Conservation (phyloP, 2,888 invertebrate genomes). For the Polyploca ridens region DNA sequence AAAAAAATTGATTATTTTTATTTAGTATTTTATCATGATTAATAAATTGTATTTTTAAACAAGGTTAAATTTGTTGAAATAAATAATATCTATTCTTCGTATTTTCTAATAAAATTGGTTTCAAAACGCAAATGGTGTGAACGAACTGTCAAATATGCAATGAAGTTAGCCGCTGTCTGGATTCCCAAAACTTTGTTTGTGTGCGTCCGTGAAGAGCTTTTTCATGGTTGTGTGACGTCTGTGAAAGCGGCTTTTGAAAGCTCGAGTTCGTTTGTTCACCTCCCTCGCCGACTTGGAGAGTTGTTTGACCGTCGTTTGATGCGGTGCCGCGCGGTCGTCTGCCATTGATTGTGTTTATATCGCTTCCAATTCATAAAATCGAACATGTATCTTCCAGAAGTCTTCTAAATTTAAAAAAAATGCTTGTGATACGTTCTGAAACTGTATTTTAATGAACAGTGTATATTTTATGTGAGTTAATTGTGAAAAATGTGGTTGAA, state of each 20-base stretch:
- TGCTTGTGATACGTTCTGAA: constrained; percentile 34
- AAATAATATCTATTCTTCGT: background rate
- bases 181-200: constrained; percentile 36
- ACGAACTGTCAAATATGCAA: constrained; percentile 76
- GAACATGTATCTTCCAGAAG: constrained; percentile 48
- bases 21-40: background rate
- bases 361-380: constrained; percentile 40
- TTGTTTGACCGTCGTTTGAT: constrained; percentile 47
- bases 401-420: constrained; percentile 53
- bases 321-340: constrained; percentile 41
- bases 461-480: constrained; percentile 51
- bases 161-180: constrained; percentile 78
- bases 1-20: background rate
- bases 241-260: constrained; percentile 54
- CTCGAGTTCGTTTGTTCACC: constrained; percentile 32
- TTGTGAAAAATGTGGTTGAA: constrained; percentile 68
- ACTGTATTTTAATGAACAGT: constrained; percentile 34
- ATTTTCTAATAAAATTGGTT: constrained; percentile 25
- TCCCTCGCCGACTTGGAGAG: background rate
- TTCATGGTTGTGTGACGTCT: constrained; percentile 56
- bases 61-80: background rate
- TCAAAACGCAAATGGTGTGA: constrained; percentile 59
- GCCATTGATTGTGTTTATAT: constrained; percentile 49
- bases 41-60: too few relatives aligned
- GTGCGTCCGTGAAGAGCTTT: constrained; percentile 45